Percentiles rank a stretch among this genome's conserved stretches.
phyloP scores from a whole-genome alignment of 2,797 vertebrate genomes.

The Crossoptilon crossoptilon region DNA sequence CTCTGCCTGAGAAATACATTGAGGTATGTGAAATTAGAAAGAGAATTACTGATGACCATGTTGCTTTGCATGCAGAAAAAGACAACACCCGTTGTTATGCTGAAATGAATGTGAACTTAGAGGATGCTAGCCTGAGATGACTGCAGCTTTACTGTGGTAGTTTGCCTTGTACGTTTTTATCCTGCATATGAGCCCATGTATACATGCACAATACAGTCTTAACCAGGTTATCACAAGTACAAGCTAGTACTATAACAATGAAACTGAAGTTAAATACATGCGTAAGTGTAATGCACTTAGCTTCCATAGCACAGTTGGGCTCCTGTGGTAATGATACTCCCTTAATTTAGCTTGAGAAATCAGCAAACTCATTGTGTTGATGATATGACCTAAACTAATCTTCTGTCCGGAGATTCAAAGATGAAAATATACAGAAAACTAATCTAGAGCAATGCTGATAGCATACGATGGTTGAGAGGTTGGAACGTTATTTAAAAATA shows the following conservation, averaged over 20 bases:
- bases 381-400: constrained; percentile 60
- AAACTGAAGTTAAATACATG: constrained; percentile 48
- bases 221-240: not conserved
- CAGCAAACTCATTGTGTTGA: constrained; percentile 42
- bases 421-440: constrained; percentile 55
- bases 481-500: constrained; percentile 60
- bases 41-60: not conserved
- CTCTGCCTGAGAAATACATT: not conserved
- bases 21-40: not conserved
- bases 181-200: not conserved
- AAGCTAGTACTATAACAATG: constrained; percentile 41
- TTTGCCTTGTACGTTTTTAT: constrained; percentile 27
- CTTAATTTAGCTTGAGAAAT: constrained; percentile 61
- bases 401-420: constrained; percentile 37
- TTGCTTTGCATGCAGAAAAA: not conserved
- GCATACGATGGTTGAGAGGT: constrained; percentile 38
- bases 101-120: not conserved
- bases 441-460: constrained; percentile 54
- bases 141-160: not conserved
- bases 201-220: not conserved
- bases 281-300: constrained; percentile 29
- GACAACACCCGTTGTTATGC: not conserved
- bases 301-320: constrained; percentile 39
- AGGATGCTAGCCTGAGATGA: not conserved
- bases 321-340: constrained; percentile 21